Base-by-base conservation (phyloP, 2,113 vertebrate species). In the Dicerorhinus sumatrensis region DNA sequence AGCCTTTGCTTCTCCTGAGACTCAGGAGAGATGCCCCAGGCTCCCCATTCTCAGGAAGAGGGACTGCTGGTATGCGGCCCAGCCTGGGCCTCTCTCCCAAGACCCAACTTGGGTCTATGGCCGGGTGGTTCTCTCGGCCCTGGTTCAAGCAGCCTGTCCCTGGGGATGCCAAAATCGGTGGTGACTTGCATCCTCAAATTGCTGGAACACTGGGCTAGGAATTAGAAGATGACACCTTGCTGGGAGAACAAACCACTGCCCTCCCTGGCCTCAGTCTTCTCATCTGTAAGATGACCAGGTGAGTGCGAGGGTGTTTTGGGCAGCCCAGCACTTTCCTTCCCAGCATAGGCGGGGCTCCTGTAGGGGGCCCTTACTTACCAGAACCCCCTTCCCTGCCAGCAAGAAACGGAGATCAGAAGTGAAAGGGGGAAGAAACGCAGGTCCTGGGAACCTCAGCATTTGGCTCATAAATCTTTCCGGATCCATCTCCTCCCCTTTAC, bases 391-490 rank as follows among this genome's bases (percentile, higher is more conserved):
- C 25, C 46, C 3, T 2, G n/a, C 9, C 9, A 0, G 1, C 14
- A 29, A 93, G 72, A 82, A 82, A n/a, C 5, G 48, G 60, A 51
- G 29, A 62, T 73, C 73, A 56, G 36, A 42, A 56, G 36, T 77
- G 31, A 62, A 65, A 75, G 65, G 77, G 48, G 93, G 46, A 27
- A 75, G 84, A 54, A 76, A 80, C 0, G 2, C n/a, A 42, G 82
- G 42, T 69, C 77, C 86, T 86, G 80, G 86, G 89, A 91, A 90
- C 20, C 1, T 56, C 1, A 3, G 73, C 1, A 0, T 42, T 56
- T 33, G 76, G n/a, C 93, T 97, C 67, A 13, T 85, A 92, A 89
- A 72, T 82, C 81, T 69, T 81, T 65, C 0, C 17, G 83, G 91
- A 77, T 69, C 63, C 39, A 14, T 73, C 36, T 80, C 72, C 79